Evolutionary conservation across 2,113 vertebrate genomes (phyloP).

Genomic region (Nothoprocta perdicaria): DNA sequence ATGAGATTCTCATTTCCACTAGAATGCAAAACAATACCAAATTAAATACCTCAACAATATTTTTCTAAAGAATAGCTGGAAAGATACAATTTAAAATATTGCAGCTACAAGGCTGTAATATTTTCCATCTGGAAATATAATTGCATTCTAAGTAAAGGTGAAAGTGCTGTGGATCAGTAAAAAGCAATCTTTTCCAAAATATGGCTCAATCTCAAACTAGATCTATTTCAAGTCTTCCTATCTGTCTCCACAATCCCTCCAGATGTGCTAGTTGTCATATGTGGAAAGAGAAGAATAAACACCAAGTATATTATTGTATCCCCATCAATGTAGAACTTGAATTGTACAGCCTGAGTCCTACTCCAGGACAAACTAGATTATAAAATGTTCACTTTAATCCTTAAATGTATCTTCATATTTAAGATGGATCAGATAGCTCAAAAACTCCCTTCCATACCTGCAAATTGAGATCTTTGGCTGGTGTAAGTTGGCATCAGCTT

Average conservation of each 20-base stretch:
- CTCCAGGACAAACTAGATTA: neutral
- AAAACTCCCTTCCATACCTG: neutral
- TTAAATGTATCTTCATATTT: neutral
- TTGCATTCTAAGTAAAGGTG: neutral
- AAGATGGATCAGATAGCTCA: neutral
- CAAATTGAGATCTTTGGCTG: neutral
- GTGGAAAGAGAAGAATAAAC: neutral
- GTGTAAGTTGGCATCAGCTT: neutral
- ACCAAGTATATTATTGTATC: neutral
- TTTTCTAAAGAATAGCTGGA: neutral
- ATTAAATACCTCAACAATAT: neutral
- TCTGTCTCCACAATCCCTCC: neutral
- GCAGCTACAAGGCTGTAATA: neutral
- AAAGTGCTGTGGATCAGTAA: neutral
- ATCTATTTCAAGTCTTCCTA: neutral
- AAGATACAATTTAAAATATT: neutral
- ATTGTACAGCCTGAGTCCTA: neutral
- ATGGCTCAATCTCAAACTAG: neutral
- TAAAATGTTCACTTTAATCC: neutral
- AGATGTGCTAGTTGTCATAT: neutral
- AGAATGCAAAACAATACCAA: neutral
- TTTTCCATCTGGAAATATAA: conserved; percentile 9
- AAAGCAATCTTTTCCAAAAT: neutral
- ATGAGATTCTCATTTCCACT: neutral
- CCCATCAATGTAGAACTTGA: neutral